Conservation (phyloP, 2,888 invertebrate genomes). For the Pammene aurita region DNA sequence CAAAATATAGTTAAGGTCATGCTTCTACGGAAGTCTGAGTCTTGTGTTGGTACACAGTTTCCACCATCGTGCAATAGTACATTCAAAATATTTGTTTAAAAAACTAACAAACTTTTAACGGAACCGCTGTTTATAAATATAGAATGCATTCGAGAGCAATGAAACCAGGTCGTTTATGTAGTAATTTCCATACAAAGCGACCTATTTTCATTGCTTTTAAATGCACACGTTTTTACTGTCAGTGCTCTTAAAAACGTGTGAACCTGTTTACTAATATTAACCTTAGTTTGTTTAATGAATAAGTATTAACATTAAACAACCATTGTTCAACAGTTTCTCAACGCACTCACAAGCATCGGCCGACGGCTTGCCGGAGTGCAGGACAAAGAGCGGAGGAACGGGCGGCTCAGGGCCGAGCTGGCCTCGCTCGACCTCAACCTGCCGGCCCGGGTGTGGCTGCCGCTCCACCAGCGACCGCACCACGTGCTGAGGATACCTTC, state of each 20-base stretch:
- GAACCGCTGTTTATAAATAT: no score
- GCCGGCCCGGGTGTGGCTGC: conserved; percentile 99
- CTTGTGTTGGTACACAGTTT: no score
- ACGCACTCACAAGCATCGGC: conserved; percentile 72
- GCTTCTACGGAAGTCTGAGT: no score
- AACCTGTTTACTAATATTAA: neutral
- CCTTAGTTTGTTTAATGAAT: neutral
- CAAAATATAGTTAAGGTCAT: neutral
- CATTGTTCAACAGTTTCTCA: conserved; percentile 67
- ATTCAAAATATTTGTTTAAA: no score
- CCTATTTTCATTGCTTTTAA: no score
- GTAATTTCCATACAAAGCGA: no score
- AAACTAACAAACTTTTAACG: no score
- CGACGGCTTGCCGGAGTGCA: conserved; percentile 72
- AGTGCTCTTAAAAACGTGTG: neutral
- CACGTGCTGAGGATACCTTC: conserved; percentile 98
- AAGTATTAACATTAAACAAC: conserved; percentile 1
- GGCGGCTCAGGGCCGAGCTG: conserved; percentile 95
- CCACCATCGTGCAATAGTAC: no score
- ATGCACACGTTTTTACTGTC: no score
- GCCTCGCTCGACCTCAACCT: conserved; percentile 97
- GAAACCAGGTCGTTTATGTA: no score
- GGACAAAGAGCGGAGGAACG: conserved; percentile 92
- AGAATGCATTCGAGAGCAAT: no score
- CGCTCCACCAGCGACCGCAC: conserved; percentile 94